phyloP scores from a whole-genome alignment of 2,113 vertebrate species.

The Ancistrus triradiatus region DNA sequence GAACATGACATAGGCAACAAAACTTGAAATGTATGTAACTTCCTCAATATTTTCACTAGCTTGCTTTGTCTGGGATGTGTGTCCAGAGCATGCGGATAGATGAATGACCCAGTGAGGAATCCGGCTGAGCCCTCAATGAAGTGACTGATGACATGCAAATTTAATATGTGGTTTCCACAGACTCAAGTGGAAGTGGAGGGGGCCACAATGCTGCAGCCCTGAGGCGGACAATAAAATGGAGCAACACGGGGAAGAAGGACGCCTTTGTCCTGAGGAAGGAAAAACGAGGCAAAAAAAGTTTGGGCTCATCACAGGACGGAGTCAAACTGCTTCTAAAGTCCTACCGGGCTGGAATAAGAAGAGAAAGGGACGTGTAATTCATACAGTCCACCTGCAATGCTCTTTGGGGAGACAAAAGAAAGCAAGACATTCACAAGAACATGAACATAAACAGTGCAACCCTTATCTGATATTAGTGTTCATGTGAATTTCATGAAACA shows the following conservation, averaged over 20 bases:
- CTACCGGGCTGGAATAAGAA: slow-evolving; percentile 12
- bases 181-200: slow-evolving; percentile 55
- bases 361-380: slow-evolving; percentile 22
- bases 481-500: too few species aligned
- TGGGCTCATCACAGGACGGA: slow-evolving; percentile 30
- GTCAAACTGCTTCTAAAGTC: slow-evolving; percentile 22
- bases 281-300: slow-evolving; percentile 17
- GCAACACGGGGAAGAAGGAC: slow-evolving; percentile 65
- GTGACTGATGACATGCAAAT: slow-evolving; percentile 69
- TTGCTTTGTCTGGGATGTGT: slow-evolving; percentile 70
- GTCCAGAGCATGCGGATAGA: slow-evolving; percentile 72
- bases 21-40: slow-evolving; percentile 69
- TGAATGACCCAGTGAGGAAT: slow-evolving; percentile 70
- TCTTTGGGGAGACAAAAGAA: too few species aligned
- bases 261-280: slow-evolving; percentile 59
- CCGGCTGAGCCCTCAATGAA: slow-evolving; percentile 65
- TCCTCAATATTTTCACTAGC: slow-evolving; percentile 75
- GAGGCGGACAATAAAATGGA: slow-evolving; percentile 71
- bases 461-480: too few species aligned
- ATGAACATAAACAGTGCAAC: too few species aligned
- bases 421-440: too few species aligned
- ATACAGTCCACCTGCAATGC: slow-evolving; percentile 25
- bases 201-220: slow-evolving; percentile 62
- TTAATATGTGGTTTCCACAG: slow-evolving; percentile 69
- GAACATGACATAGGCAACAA: slow-evolving; percentile 57